Evolutionary conservation across 2,113 vertebrate species (phyloP).

Genomic region (Ellobius talpinus): DNA sequence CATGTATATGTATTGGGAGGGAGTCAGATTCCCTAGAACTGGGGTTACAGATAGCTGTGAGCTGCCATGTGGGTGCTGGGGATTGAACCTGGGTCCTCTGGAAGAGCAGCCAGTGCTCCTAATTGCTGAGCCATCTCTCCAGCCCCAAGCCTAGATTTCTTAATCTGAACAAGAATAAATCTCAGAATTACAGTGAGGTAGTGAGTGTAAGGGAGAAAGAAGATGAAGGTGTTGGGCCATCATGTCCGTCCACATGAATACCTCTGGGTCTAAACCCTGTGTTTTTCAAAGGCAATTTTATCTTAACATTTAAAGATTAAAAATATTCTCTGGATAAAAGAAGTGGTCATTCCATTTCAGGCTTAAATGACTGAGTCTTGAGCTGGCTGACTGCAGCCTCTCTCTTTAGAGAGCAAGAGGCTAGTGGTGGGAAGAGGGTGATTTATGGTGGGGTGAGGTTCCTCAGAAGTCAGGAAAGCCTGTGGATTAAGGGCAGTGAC

Average conservation of each 20-base stretch:
- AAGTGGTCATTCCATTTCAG: neutral
- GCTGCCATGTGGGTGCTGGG: too few relatives aligned
- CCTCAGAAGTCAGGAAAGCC: neutral
- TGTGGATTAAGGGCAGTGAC: neutral
- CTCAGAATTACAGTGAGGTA: neutral
- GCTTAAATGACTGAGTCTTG: neutral
- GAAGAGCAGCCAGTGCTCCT: too few relatives aligned
- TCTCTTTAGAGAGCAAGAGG: neutral
- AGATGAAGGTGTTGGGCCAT: neutral
- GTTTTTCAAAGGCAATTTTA: constrained; percentile 61
- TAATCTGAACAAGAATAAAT: neutral
- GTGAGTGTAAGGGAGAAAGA: neutral
- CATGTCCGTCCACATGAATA: neutral
- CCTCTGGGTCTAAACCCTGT: neutral
- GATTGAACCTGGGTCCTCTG: too few relatives aligned
- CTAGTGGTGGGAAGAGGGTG: neutral
- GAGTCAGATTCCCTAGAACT: too few relatives aligned
- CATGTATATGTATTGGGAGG: too few relatives aligned
- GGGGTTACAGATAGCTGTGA: too few relatives aligned
- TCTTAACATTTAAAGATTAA: constrained; percentile 69
- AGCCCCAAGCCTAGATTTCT: too few relatives aligned
- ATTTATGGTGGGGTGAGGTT: neutral
- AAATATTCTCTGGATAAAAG: constrained; percentile 45
- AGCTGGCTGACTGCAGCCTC: neutral
- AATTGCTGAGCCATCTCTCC: too few relatives aligned